These are phyloP conservation scores for Oreocharis arfaki DNA, from an alignment of 2,113 vertebrate species.

Conservation along the genomic window DNA sequence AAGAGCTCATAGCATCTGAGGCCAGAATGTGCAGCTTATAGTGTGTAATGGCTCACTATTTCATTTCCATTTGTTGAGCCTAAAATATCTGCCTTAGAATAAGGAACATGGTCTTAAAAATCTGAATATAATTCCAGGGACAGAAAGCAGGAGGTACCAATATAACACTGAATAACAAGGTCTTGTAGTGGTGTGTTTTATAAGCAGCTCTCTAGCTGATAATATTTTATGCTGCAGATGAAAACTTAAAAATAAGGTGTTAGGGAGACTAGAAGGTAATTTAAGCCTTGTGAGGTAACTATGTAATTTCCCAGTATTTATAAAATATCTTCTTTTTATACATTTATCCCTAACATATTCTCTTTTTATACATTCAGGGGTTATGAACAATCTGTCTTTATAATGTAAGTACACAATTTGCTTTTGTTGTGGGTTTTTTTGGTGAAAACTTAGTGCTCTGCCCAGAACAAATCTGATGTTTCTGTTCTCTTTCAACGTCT, in stretches of 20 bases:
- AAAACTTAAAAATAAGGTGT: not conserved
- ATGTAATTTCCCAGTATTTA: not conserved
- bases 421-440: not conserved
- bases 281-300: not conserved
- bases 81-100: not conserved
- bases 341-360: not conserved
- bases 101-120: not conserved
- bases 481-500: not conserved
- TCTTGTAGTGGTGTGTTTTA: not conserved
- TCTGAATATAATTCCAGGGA: not conserved
- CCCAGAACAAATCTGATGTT: not conserved
- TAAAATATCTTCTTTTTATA: not conserved
- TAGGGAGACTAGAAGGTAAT: not conserved
- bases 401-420: not conserved
- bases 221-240: not conserved
- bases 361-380: not conserved
- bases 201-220: not conserved
- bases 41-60: not conserved
- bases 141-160: not conserved
- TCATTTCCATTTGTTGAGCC: not conserved
- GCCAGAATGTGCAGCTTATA: not conserved
- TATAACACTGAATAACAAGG: not conserved
- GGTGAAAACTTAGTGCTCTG: not conserved
- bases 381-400: not conserved
- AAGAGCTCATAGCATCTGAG: not conserved